Evolutionary conservation across 2,888 invertebrate species (phyloP).

Genomic region (Dilophus febrilis): DNA sequence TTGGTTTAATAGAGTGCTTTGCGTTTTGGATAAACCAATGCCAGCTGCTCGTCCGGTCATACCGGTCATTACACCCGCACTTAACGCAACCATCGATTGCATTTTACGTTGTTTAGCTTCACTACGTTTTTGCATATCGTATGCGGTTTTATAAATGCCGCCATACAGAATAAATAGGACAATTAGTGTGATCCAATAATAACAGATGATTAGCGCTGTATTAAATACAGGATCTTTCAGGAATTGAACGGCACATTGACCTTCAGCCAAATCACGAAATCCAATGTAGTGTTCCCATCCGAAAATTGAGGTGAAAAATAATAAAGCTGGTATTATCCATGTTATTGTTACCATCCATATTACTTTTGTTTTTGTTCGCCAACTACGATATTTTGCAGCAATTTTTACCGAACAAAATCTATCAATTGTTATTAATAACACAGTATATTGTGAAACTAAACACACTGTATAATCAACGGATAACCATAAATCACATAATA

Average conservation of each 20-base stretch:
- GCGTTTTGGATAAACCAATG: conserved; percentile 65
- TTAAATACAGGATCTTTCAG: conserved; percentile 94
- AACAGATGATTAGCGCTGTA: conserved; percentile 88
- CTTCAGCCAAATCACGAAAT: conserved; percentile 67
- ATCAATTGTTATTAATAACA: conserved; percentile 94
- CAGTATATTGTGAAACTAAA: conserved; percentile 97
- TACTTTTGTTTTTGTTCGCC: conserved; percentile 88
- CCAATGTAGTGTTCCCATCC: conserved; percentile 99
- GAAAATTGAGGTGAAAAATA: conserved; percentile 96
- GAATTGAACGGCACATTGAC: conserved; percentile 92
- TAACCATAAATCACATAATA: conserved; percentile 95
- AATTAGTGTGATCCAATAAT: conserved; percentile 94
- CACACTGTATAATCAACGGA: conserved; percentile 99
- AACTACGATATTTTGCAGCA: conserved; percentile 89
- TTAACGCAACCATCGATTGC: conserved; percentile 84
- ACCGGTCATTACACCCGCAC: conserved; percentile 78
- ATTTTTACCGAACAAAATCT: conserved; percentile 97
- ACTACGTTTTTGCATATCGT: conserved; percentile 93
- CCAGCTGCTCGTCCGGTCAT: conserved; percentile 80
- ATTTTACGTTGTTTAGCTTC: conserved; percentile 91
- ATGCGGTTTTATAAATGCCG: conserved; percentile 93
- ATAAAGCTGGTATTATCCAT: conserved; percentile 88
- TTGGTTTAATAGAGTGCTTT: conserved; percentile 47
- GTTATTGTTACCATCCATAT: conserved; percentile 92
- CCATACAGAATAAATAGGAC: conserved; percentile 92